phyloP scores from a whole-genome alignment of 2,888 invertebrate genomes.

The Vesta saturnalis region DNA sequence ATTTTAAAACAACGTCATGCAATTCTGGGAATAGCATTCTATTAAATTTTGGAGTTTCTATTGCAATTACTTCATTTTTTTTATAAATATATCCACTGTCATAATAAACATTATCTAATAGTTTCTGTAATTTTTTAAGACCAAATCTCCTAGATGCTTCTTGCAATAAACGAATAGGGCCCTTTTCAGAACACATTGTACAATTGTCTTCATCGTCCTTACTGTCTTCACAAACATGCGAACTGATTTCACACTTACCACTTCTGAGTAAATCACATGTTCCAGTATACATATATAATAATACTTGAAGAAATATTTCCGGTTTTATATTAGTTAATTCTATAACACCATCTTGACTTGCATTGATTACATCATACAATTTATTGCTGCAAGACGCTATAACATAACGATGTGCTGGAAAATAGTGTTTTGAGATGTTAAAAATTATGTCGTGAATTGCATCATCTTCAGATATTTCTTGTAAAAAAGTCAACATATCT shows the following conservation, averaged over 20 bases:
- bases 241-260: slow-evolving; percentile 61
- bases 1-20: slow-evolving; percentile 57
- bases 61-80: background rate
- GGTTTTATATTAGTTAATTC: slow-evolving; percentile 67
- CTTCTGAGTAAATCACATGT: slow-evolving; percentile 69
- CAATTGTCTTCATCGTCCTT: slow-evolving; percentile 36
- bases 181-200: slow-evolving; percentile 49
- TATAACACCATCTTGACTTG: slow-evolving; percentile 59
- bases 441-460: slow-evolving; percentile 78
- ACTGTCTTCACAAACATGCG: slow-evolving; percentile 41
- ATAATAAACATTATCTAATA: slow-evolving; percentile 62
- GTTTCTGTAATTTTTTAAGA: slow-evolving; percentile 64
- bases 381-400: slow-evolving; percentile 72
- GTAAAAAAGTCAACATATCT: slow-evolving; percentile 69
- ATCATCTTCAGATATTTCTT: slow-evolving; percentile 73
- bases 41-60: slow-evolving; percentile 13
- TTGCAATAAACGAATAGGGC: slow-evolving; percentile 68
- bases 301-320: slow-evolving; percentile 76
- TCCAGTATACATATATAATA: slow-evolving; percentile 76
- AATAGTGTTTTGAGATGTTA: slow-evolving; percentile 69
- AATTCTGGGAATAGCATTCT: slow-evolving; percentile 49
- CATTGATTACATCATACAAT: slow-evolving; percentile 67
- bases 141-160: slow-evolving; percentile 67
- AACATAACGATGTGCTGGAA: slow-evolving; percentile 79
- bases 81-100: slow-evolving; percentile 26